Base-by-base conservation (phyloP, 1,140 invertebrate genomes). In the Cydia amplana region DNA sequence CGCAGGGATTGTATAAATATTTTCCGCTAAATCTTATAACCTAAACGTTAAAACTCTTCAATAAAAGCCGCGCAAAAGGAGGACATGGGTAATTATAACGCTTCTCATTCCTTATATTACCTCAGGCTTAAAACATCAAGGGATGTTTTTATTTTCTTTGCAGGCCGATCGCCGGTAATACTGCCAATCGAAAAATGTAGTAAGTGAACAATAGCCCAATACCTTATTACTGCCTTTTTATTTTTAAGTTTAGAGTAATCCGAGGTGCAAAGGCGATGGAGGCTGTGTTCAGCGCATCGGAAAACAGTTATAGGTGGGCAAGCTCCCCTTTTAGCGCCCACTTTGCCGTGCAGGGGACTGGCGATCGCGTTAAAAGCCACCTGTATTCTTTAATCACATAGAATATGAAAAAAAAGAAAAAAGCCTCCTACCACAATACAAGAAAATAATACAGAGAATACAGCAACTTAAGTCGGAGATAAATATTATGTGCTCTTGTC, bases 301-400 rank as follows among this genome's bases (percentile, higher is more conserved):
- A 83, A 84, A 87, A 85, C 84, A 80, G 84, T 86, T 86, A 84
- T 83, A 81, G 77, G 79, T 73, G 75, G 73, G 77, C 77, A 74
- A 75, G 75, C 77, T 77, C 79, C 75, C 76, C 78, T 82, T 79
- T 85, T 78, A 75, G 78, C 79, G 75, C 75, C 75, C 79, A 82
- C 73, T 79, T 77, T 76, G 80, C 77, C 82, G 80, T 79, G 28
- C 65, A 4, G n/a, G 28, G 2, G 1, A 18, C 65, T 70, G 65
- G 65, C 65, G 32, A 70, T 43, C 65, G 32, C 65, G 65, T 70
- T 70, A 36, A 36, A 36, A 70, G 28, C 65, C 65, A 70, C 55
- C 55, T 23, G 55, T 60, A 60, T 60, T 18, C n/a, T 70, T 70
- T 70, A 43, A 70, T 36, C 32, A 70, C 28, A 67, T 67, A n/a